These are phyloP conservation scores for Pyrrhia umbra DNA, from an alignment of 2,888 invertebrate species.

Conservation along the genomic window DNA sequence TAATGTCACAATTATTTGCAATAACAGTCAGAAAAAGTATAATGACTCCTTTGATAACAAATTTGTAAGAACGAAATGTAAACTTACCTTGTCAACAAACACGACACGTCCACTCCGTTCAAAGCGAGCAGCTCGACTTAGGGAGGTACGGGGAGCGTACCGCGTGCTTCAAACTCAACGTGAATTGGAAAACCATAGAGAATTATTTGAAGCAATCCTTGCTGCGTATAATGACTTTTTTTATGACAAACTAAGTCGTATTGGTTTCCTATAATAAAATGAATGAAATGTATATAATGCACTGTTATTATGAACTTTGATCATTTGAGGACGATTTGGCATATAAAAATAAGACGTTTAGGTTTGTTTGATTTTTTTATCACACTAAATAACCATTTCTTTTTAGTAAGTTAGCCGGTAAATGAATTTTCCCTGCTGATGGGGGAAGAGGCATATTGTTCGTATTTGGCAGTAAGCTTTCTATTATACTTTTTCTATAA, in stretches of 20 bases:
- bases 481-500: too few species aligned
- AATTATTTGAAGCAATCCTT: slow-evolving; percentile 22
- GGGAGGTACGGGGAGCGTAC: slow-evolving; percentile 16
- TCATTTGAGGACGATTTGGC: slow-evolving; percentile 12
- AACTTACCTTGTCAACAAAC: too few species aligned
- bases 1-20: slow-evolving; percentile 23
- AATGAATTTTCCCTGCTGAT: too few species aligned
- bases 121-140: slow-evolving; percentile 15
- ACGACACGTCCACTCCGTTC: too few species aligned
- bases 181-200: slow-evolving; percentile 22
- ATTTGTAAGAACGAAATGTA: too few species aligned
- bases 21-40: too few species aligned
- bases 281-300: slow-evolving; percentile 14
- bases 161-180: slow-evolving; percentile 16
- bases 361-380: slow-evolving; percentile 15
- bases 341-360: slow-evolving; percentile 18
- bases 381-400: slow-evolving; percentile 5
- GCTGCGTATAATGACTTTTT: slow-evolving; percentile 24
- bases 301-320: slow-evolving; percentile 11
- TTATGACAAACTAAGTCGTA: slow-evolving; percentile 19
- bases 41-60: too few species aligned
- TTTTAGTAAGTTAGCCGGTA: too few species aligned
- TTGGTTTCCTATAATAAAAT: slow-evolving; percentile 21
- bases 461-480: too few species aligned
- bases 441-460: too few species aligned